Percentiles rank a stretch among this genome's conserved stretches.
Evolutionary conservation across 2,888 invertebrate species (phyloP).

Genomic region (Oasisia sp.): DNA sequence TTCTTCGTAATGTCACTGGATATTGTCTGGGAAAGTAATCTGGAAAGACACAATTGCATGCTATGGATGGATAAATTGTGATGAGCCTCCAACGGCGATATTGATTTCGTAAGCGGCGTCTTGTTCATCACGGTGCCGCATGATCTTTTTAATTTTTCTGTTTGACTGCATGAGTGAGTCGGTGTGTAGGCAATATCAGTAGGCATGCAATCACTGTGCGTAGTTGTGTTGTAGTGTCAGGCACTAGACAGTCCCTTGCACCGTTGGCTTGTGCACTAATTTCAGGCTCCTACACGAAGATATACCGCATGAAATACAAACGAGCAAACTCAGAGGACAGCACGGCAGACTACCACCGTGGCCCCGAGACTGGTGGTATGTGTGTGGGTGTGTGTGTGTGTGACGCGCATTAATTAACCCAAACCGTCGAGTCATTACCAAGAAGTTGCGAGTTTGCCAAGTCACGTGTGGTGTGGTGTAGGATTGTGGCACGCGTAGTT

Average conservation of each 20-base stretch:
- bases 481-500: neutral
- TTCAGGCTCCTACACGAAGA: neutral
- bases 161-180: neutral
- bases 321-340: neutral
- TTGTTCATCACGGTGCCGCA: neutral
- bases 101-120: neutral
- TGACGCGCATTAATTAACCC: neutral
- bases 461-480: neutral
- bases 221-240: neutral
- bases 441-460: neutral
- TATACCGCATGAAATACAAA: neutral
- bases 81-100: neutral
- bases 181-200: neutral
- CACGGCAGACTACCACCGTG: neutral
- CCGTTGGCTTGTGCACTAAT: neutral
- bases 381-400: neutral
- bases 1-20: neutral
- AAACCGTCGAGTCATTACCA: neutral
- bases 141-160: neutral
- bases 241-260: neutral
- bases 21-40: neutral
- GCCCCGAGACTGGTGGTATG: neutral
- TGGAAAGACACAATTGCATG: neutral
- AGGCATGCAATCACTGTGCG: neutral
- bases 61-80: neutral